Conservation (phyloP, 64 coral and sea anemone genomes). For the Cladopsammia gracilis region DNA sequence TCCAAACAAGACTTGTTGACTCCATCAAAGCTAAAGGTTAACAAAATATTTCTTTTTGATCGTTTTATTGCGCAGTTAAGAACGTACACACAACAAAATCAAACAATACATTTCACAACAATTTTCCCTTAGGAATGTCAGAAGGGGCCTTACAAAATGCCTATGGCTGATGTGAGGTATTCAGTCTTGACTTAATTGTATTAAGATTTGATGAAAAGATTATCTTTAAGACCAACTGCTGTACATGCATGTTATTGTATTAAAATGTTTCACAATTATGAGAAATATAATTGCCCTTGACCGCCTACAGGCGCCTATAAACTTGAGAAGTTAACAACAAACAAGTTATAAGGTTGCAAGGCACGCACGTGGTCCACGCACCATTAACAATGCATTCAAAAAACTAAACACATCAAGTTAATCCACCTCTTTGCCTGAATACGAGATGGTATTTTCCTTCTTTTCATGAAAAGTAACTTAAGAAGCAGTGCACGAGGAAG, state of each 20-base stretch:
- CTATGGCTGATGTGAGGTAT: neutral
- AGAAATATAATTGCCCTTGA: constrained; percentile 8
- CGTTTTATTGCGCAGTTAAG: neutral
- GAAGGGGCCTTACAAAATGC: neutral
- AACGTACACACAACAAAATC: neutral
- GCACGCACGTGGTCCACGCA: neutral
- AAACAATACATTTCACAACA: no score
- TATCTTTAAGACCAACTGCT: neutral
- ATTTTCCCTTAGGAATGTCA: neutral
- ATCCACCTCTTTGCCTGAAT: neutral
- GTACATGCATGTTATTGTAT: neutral
- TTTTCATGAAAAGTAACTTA: neutral
- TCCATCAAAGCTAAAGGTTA: neutral
- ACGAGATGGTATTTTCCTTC: neutral
- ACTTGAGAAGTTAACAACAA: neutral
- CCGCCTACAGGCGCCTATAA: neutral
- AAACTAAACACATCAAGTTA: neutral
- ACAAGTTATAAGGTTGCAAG: neutral
- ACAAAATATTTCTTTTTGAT: neutral
- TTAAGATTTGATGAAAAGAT: no score
- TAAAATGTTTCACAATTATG: neutral
- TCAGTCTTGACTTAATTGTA: neutral
- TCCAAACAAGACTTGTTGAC: neutral
- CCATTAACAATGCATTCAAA: neutral
- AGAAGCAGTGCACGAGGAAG: neutral